Percentiles rank a stretch among this genome's conserved stretches.
phyloP scores from a whole-genome alignment of 2,113 vertebrate species.

The Mola mola region DNA sequence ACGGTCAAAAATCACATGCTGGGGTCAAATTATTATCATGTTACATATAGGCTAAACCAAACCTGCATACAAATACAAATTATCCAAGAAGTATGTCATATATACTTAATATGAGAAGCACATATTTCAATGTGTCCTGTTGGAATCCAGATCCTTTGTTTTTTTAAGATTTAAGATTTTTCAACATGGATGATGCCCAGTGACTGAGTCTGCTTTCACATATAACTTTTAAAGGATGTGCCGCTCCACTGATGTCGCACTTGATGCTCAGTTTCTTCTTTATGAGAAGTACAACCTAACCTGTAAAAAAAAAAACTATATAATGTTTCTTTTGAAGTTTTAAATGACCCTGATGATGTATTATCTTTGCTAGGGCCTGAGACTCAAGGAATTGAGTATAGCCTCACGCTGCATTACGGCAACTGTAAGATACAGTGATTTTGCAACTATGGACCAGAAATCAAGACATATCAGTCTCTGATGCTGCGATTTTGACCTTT shows the following conservation, averaged over 20 bases:
- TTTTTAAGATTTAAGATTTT: no score
- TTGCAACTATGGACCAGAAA: neutral
- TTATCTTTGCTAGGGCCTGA: neutral
- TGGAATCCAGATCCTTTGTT: no score
- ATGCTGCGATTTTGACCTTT: slow-evolving; percentile 6
- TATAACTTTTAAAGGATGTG: no score
- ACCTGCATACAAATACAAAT: no score
- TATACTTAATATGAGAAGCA: neutral
- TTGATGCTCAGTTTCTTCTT: neutral
- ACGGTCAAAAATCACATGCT: no score
- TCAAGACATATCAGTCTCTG: neutral
- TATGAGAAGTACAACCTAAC: neutral
- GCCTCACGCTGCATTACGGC: neutral
- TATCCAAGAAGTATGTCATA: neutral
- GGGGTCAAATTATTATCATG: no score
- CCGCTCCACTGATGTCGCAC: neutral
- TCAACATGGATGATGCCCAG: neutral
- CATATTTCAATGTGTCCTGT: no score
- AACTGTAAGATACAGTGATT: neutral
- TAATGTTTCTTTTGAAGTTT: neutral
- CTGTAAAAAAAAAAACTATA: neutral
- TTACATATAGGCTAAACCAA: no score
- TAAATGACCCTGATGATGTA: neutral
- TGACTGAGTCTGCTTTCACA: neutral
- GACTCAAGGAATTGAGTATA: neutral